Conservation (phyloP, 2,888 invertebrate genomes). For the Drepana falcataria region DNA sequence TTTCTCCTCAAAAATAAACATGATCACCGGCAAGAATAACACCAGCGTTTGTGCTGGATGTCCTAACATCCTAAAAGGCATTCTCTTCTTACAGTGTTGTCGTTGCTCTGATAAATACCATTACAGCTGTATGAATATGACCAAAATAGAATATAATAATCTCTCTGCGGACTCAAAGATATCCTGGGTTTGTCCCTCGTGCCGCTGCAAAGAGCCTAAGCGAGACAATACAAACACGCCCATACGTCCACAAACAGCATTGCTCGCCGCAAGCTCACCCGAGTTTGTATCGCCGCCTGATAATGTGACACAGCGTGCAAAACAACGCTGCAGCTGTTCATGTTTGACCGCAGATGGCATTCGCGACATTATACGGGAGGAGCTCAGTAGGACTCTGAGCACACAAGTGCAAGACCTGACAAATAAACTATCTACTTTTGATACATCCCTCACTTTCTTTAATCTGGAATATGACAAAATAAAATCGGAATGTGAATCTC, state of each 20-base stretch:
- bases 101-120: constrained; percentile 8
- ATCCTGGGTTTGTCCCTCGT: constrained; percentile 6
- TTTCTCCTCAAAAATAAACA: too few species aligned
- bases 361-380: constrained; percentile 9
- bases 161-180: constrained; percentile 4
- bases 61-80: constrained; percentile 1
- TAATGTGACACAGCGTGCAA: constrained; percentile 8
- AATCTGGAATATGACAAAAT: constrained; percentile 5
- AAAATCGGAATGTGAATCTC: background rate
- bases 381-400: too few species aligned
- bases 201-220: constrained; percentile 6
- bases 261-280: too few species aligned
- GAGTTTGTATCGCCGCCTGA: too few species aligned
- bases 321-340: constrained; percentile 2
- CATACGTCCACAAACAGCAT: background rate
- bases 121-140: constrained; percentile 5
- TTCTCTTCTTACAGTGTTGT: constrained; percentile 4
- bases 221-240: background rate
- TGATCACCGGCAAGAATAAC: too few species aligned
- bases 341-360: constrained; percentile 9
- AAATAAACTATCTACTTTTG: constrained; percentile 1
- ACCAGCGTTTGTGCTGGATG: constrained; percentile 5
- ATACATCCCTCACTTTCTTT: constrained; percentile 2
- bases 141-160: constrained; percentile 1
- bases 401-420: constrained; percentile 4